A percentile compares a stretch with the other conserved stretches of the same genome.
These are phyloP conservation scores for Steromphala cineraria DNA, from an alignment of 2,888 invertebrate genomes.

Conservation along the genomic window DNA sequence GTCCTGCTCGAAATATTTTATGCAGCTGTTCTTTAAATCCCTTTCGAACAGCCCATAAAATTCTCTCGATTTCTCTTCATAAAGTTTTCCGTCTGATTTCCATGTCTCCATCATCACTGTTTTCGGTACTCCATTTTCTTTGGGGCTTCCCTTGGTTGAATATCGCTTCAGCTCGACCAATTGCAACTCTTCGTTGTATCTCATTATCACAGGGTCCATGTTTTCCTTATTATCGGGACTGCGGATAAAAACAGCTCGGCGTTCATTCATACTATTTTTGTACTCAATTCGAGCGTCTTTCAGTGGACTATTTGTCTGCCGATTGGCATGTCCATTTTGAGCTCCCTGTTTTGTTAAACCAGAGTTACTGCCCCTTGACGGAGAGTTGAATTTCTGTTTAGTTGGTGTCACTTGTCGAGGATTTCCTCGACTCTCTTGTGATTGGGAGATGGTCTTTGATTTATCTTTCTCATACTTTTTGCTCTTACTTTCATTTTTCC, in stretches of 20 bases:
- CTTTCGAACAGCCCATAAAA: constrained; percentile 57
- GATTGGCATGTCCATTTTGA: constrained; percentile 1
- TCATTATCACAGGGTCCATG: constrained; percentile 42
- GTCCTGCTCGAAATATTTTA: constrained; percentile 72
- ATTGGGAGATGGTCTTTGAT: not conserved
- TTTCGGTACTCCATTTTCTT: constrained; percentile 3
- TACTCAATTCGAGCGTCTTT: not conserved
- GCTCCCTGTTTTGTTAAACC: not conserved
- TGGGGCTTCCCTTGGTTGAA: constrained; percentile 15
- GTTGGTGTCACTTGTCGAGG: not conserved
- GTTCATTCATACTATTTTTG: constrained; percentile 20
- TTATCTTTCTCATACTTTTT: constrained; percentile 21
- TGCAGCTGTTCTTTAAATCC: constrained; percentile 53
- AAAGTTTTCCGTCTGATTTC: constrained; percentile 43
- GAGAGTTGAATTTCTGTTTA: constrained; percentile 3
- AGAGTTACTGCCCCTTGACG: not conserved
- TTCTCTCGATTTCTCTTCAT: constrained; percentile 44
- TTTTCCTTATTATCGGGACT: constrained; percentile 35
- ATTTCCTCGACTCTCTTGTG: not conserved
- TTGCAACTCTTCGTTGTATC: constrained; percentile 41
- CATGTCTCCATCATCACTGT: constrained; percentile 45
- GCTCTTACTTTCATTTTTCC: constrained; percentile 35
- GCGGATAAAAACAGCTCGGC: not conserved
- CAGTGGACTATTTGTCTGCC: not conserved
- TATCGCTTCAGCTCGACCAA: constrained; percentile 29